A percentile compares a stretch with the other conserved stretches of the same genome.
phyloP scores from a whole-genome alignment of 37 sponge, comb jelly and placozoan genomes.

The Ephydatia muelleri region DNA sequence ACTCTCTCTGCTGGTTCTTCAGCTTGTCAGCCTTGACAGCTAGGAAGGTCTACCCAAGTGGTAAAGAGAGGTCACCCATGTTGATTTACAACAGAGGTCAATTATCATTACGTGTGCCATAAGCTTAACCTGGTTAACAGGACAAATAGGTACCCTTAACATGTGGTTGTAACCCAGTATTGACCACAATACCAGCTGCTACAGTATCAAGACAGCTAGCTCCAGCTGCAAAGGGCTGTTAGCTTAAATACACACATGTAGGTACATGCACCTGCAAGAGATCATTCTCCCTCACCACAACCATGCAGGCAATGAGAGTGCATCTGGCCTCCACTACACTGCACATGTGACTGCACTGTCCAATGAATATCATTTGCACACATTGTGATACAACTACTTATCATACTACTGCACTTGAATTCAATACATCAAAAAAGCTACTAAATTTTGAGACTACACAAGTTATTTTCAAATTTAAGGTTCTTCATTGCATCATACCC shows the following conservation, averaged over 20 bases:
- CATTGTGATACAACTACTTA: too few species aligned
- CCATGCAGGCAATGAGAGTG: background rate
- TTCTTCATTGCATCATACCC: background rate
- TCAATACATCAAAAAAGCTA: too few species aligned
- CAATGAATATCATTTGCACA: too few species aligned
- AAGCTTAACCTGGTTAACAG: background rate
- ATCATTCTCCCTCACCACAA: background rate
- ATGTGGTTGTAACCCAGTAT: too few species aligned
- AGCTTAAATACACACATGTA: too few species aligned
- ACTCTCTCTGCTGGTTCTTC: slow-evolving; percentile 87
- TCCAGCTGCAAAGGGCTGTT: too few species aligned
- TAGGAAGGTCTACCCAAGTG: slow-evolving; percentile 37
- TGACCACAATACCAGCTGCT: too few species aligned
- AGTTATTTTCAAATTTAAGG: too few species aligned
- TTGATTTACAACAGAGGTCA: background rate
- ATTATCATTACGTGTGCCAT: background rate
- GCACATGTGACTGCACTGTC: too few species aligned
- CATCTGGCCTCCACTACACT: background rate
- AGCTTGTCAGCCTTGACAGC: slow-evolving; percentile 78
- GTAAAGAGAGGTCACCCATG: background rate
- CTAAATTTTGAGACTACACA: too few species aligned
- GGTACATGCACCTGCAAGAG: background rate
- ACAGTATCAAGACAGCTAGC: too few species aligned
- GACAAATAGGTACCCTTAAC: background rate
- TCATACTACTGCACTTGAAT: too few species aligned